These are phyloP conservation scores for Maccullochella peelii DNA, from an alignment of 2,113 vertebrate genomes.

Conservation along the genomic window DNA sequence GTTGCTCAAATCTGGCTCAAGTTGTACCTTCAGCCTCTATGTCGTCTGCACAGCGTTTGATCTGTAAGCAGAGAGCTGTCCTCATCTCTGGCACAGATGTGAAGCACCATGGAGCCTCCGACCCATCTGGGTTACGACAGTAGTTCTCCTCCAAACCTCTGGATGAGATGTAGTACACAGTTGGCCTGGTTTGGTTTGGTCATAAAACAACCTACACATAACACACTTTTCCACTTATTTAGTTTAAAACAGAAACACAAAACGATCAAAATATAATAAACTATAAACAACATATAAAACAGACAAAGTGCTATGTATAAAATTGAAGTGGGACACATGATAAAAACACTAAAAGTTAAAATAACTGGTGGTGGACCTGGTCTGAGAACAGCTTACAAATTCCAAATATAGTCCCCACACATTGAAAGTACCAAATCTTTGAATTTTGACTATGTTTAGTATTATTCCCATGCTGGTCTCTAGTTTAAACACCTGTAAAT, in stretches of 20 bases:
- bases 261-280: not conserved
- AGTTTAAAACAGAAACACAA: not conserved
- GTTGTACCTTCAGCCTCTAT: conserved; percentile 88
- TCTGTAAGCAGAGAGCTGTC: conserved; percentile 93
- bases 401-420: not conserved
- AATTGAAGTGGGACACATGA: not conserved
- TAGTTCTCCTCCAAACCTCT: conserved; percentile 96
- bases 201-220: not conserved
- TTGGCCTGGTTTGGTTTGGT: not conserved
- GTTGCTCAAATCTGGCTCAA: not conserved
- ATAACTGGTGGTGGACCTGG: not conserved
- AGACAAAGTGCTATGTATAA: not conserved
- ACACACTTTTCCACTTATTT: not conserved
- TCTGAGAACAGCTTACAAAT: not conserved
- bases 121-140: conserved; percentile 96
- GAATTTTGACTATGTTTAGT: not conserved
- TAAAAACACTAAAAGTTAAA: not conserved
- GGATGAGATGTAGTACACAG: conserved; percentile 16
- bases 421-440: not conserved
- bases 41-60: conserved; percentile 92
- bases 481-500: not conserved
- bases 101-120: conserved; percentile 98
- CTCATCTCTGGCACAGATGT: conserved; percentile 86
- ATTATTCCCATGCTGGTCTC: not conserved
- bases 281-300: not conserved